Evolutionary conservation across 2,888 invertebrate genomes (phyloP).

Genomic region (Drosophila siamana): DNA sequence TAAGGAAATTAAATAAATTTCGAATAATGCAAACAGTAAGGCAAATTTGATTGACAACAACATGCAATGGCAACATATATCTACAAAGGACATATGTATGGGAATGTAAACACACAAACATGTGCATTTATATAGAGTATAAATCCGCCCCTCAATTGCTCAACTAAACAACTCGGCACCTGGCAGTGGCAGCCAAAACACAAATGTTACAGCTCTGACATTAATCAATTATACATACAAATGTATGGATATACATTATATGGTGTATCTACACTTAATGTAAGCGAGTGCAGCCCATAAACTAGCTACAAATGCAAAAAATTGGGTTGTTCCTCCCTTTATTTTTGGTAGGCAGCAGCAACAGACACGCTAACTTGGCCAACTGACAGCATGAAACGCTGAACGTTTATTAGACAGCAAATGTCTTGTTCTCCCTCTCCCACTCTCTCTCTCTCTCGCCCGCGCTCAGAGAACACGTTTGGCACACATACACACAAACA

Average conservation of each 20-base stretch:
- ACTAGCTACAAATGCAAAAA: slow-evolving; percentile 48
- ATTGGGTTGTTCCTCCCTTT: slow-evolving; percentile 58
- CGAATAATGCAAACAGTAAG: slow-evolving; percentile 77
- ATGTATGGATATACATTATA: slow-evolving; percentile 16
- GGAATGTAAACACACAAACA: slow-evolving; percentile 15
- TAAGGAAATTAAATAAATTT: slow-evolving; percentile 78
- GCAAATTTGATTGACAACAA: slow-evolving; percentile 79
- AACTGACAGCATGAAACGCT: slow-evolving; percentile 60
- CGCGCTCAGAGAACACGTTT: neutral
- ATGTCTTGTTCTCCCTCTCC: slow-evolving; percentile 56
- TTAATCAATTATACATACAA: slow-evolving; percentile 67
- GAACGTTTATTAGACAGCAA: slow-evolving; percentile 78
- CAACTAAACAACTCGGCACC: slow-evolving; percentile 73
- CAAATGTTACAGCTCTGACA: slow-evolving; percentile 68
- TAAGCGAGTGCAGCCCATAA: slow-evolving; percentile 41
- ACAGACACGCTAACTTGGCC: slow-evolving; percentile 68
- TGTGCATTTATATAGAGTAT: neutral
- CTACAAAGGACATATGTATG: slow-evolving; percentile 23
- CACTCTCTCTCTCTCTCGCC: neutral
- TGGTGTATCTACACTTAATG: slow-evolving; percentile 29
- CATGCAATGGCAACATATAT: slow-evolving; percentile 66
- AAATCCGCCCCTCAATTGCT: slow-evolving; percentile 49
- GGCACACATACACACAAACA: neutral
- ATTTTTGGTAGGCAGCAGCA: slow-evolving; percentile 45
- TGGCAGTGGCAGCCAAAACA: slow-evolving; percentile 61